These are phyloP conservation scores for Phrynocephalus vlangalii DNA, from an alignment of 2,797 vertebrate genomes.

Conservation along the genomic window DNA sequence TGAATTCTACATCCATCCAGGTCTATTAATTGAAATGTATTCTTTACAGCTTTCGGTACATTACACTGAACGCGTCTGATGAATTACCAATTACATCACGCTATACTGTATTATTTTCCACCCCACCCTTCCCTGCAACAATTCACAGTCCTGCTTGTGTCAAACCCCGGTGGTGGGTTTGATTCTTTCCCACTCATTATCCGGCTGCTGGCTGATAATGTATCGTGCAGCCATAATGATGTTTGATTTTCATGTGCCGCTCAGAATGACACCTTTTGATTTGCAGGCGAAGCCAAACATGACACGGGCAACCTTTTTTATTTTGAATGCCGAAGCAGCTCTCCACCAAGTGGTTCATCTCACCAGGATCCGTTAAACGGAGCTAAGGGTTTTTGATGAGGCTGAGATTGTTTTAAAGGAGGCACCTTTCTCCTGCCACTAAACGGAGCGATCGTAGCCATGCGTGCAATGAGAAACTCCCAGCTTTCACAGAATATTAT, in stretches of 20 bases:
- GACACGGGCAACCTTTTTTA: constrained; percentile 42
- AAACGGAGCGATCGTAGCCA: neutral
- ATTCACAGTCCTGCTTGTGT: constrained; percentile 63
- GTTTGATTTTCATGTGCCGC: constrained; percentile 66
- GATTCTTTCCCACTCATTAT: constrained; percentile 47
- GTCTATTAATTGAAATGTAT: constrained; percentile 69
- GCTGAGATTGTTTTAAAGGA: constrained; percentile 31
- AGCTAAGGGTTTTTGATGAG: neutral
- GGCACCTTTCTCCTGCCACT: neutral
- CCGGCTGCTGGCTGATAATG: constrained; percentile 53
- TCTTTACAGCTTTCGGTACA: constrained; percentile 66
- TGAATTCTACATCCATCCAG: constrained; percentile 45
- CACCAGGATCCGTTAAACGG: constrained; percentile 4
- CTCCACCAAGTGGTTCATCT: constrained; percentile 40
- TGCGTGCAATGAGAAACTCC: neutral
- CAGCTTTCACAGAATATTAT: no score
- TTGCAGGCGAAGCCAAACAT: constrained; percentile 60
- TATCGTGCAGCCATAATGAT: constrained; percentile 60
- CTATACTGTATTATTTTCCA: neutral
- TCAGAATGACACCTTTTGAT: constrained; percentile 63
- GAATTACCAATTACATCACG: constrained; percentile 61
- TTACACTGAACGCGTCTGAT: constrained; percentile 61
- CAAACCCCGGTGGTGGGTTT: constrained; percentile 18
- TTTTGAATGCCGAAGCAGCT: constrained; percentile 22
- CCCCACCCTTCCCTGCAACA: constrained; percentile 45